A percentile compares a stretch with the other conserved stretches of the same genome.
These are phyloP conservation scores for Chaenodraco wilsoni DNA, from an alignment of 2,797 vertebrate species.

Conservation along the genomic window DNA sequence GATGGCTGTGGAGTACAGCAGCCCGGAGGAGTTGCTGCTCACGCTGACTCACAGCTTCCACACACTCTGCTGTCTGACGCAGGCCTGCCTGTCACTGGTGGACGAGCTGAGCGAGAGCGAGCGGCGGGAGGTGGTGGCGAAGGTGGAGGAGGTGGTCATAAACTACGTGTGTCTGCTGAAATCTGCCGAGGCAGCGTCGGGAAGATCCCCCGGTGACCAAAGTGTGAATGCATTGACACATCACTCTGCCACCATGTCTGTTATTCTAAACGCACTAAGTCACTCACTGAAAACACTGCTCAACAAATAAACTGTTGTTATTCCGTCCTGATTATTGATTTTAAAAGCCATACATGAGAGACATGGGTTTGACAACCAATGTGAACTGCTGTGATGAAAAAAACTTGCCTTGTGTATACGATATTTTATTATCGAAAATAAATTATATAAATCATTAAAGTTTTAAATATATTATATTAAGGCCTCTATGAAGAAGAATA, in stretches of 20 bases:
- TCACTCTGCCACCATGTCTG: conserved; percentile 92
- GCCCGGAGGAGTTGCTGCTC: conserved; percentile 92
- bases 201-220: conserved; percentile 85
- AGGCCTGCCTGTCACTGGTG: conserved; percentile 94
- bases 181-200: conserved; percentile 89
- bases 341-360: conserved; percentile 96
- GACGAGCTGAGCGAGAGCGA: conserved; percentile 89
- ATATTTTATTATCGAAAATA: conserved; percentile 92
- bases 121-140: conserved; percentile 88
- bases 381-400: conserved; percentile 88
- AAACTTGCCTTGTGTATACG: conserved; percentile 94
- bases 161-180: conserved; percentile 92
- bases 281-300: conserved; percentile 93
- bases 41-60: conserved; percentile 95
- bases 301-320: conserved; percentile 87
- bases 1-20: conserved; percentile 90
- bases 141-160: conserved; percentile 89
- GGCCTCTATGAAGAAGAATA: conserved; percentile 77
- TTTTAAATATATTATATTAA: conserved; percentile 80
- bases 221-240: conserved; percentile 90
- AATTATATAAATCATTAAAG: conserved; percentile 76
- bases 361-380: conserved; percentile 81
- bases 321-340: conserved; percentile 90
- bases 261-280: conserved; percentile 93
- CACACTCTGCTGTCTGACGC: conserved; percentile 93